Percentiles rank a stretch among this genome's conserved stretches.
These are phyloP conservation scores for Pelochelys cantorii DNA, from an alignment of 2,797 vertebrate species.

Conservation along the genomic window DNA sequence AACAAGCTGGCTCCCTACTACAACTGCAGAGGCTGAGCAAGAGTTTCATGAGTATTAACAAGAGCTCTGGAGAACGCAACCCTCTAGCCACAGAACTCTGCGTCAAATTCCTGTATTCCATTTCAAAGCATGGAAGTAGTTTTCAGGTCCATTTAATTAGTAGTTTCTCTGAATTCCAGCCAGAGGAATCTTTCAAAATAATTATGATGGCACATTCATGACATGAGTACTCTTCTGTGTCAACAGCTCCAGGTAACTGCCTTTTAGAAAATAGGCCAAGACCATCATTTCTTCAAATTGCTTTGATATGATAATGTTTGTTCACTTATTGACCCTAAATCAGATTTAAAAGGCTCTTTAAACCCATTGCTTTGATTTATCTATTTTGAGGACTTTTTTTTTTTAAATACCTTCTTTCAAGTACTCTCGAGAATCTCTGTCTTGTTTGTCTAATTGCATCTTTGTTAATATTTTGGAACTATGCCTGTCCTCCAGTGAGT, in stretches of 20 bases:
- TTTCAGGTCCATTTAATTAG: background rate
- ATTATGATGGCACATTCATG: background rate
- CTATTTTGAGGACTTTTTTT: background rate
- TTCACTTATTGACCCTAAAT: background rate
- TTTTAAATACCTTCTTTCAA: constrained; percentile 25
- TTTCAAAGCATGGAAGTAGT: background rate
- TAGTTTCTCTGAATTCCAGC: background rate
- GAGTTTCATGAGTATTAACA: background rate
- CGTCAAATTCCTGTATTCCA: background rate
- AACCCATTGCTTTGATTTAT: background rate
- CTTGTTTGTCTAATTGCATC: background rate
- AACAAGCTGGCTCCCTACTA: fast-evolving
- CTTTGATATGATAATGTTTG: background rate
- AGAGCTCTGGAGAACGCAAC: background rate
- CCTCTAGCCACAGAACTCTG: background rate
- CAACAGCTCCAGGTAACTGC: fast-evolving
- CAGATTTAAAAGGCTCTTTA: background rate
- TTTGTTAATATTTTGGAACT: background rate
- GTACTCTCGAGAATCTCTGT: background rate
- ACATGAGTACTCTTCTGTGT: fast-evolving
- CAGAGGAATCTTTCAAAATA: background rate
- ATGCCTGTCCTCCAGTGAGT: background rate
- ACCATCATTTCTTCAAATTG: background rate
- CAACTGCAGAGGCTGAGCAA: background rate
- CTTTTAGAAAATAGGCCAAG: background rate